Conservation (phyloP, 64 coral and sea anemone genomes). For the Montipora foliosa region DNA sequence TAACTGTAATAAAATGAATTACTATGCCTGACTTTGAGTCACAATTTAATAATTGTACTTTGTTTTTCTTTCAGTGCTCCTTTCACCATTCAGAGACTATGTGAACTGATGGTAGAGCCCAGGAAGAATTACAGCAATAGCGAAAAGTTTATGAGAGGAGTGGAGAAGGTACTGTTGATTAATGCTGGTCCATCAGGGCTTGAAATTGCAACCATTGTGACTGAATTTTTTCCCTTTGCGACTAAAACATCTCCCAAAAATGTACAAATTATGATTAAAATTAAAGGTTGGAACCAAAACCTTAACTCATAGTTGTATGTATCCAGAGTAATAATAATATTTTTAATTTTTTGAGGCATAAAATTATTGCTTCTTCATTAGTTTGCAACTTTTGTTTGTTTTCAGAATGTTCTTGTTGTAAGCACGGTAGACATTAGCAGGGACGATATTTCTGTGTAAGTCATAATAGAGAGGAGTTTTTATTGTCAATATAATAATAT, state of each 20-base stretch:
- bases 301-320: too few relatives aligned
- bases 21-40: too few relatives aligned
- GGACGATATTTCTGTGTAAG: constrained; percentile 51
- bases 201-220: too few relatives aligned
- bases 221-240: too few relatives aligned
- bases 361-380: neutral
- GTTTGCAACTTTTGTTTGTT: neutral
- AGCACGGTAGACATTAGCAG: constrained; percentile 68
- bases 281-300: too few relatives aligned
- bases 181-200: too few relatives aligned
- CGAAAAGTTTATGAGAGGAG: constrained; percentile 99
- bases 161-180: constrained; percentile 83
- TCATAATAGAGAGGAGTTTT: neutral
- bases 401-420: constrained; percentile 92
- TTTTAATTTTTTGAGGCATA: neutral
- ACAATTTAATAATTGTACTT: neutral
- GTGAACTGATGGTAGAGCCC: constrained; percentile 98
- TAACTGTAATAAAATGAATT: neutral
- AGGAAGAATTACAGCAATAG: constrained; percentile 94
- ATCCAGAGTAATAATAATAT: too few relatives aligned
- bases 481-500: neutral
- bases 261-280: too few relatives aligned
- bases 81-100: constrained; percentile 96
- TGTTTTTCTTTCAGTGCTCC: constrained; percentile 81
- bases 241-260: too few relatives aligned